Evolutionary conservation across 2,888 invertebrate species (phyloP), one percentile per base, ranked within the genome.

Genomic region (Oscheius sp.): DNA sequence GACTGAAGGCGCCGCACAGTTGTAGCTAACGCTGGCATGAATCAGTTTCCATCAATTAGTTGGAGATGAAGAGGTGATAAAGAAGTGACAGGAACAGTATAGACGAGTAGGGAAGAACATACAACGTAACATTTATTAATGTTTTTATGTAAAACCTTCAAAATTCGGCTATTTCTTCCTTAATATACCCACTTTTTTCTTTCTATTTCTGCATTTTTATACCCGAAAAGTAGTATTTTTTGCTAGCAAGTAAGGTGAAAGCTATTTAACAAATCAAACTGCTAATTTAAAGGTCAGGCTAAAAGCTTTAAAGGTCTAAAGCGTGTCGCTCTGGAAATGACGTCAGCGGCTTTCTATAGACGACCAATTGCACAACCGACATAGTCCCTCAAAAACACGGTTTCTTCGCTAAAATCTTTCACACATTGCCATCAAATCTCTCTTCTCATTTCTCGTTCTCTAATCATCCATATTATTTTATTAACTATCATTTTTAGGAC

Each of bases 341-440:
- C 61, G 45, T 61, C 61, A 61, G 25, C 5, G n/a, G 2, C 34
- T n/a, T 8, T 34, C 23, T 20, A 8, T 15, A 39, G 61, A 61
- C 61, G 61, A 45, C 17, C 61, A 61, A 61, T 61, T 61, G 61
- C 61, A 61, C 61, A 61, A 61, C 61, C 23, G 45, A 61, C 42
- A 6, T 25, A 45, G 2, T n/a, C 29, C 42, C 29, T 25, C 20
- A 61, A 39, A 61, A 29, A 45, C 23, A 3, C 29, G 8, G 5
- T 55, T n/a, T n/a, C 37, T 55, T 23, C 10, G 34, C 55, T 20
- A 52, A 4, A 42, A 17, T 52, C 29, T 55, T 6, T 33, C 33
- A 55, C n/a, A 17, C 34, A 34, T 23, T 33, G n/a, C n/a, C n/a
- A n/a, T n/a, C n/a, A n/a, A n/a, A n/a, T n/a, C n/a, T 34, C 33